Evolutionary conservation across 2,113 vertebrate species (phyloP).

Genomic region (Sorex araneus): DNA sequence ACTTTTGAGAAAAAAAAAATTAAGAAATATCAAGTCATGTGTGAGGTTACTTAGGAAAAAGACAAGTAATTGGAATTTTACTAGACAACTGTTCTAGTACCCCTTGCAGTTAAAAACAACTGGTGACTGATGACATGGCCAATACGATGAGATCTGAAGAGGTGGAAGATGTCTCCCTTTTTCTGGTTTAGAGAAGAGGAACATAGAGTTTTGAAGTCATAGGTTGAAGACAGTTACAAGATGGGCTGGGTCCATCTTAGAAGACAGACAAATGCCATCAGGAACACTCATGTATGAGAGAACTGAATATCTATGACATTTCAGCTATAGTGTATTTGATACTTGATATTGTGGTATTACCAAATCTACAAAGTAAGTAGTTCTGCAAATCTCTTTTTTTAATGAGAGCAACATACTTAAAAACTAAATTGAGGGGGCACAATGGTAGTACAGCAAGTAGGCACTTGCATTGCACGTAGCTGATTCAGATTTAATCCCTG

Average conservation of each 20-base stretch:
- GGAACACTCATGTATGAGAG: not conserved
- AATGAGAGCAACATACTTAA: not conserved
- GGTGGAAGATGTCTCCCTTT: not conserved
- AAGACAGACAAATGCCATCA: not conserved
- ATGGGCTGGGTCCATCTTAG: not conserved
- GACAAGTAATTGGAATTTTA: not conserved
- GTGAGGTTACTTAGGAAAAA: not conserved
- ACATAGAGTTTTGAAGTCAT: not conserved
- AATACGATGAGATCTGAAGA: not conserved
- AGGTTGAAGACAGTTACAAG: not conserved
- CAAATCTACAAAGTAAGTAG: not conserved
- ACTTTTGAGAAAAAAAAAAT: conserved; percentile 4
- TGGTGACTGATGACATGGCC: not conserved
- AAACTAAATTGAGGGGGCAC: not conserved
- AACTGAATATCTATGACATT: not conserved
- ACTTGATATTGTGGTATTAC: not conserved
- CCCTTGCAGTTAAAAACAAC: not conserved
- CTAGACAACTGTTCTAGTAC: not conserved
- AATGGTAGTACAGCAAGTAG: too few species aligned
- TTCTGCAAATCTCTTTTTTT: not conserved
- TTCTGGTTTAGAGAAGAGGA: conserved; percentile 1
- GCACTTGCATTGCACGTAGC: too few species aligned
- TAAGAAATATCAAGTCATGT: not conserved
- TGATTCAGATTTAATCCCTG: too few species aligned
- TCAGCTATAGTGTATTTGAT: conserved; percentile 6